Conservation (phyloP, 2,888 invertebrate genomes). For the Lasioglossum marginatum region DNA sequence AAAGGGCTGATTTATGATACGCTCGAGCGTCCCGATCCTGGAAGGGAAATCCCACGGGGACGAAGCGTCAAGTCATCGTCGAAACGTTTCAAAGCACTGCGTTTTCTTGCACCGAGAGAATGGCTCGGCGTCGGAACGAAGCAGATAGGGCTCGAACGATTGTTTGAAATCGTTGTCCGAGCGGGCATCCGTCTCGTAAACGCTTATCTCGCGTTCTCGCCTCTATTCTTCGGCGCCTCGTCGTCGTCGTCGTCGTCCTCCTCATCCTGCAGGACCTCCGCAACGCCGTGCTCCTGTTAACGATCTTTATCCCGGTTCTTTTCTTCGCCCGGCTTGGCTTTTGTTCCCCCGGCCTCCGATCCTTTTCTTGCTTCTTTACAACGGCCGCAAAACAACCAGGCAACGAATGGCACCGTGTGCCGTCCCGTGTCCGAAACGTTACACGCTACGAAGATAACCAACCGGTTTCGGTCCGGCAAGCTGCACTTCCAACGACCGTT, state of each 20-base stretch:
- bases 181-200: slow-evolving; percentile 62
- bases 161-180: slow-evolving; percentile 48
- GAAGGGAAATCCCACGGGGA: neutral
- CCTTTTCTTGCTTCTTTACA: slow-evolving; percentile 6
- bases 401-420: neutral
- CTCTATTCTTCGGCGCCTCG: slow-evolving; percentile 14
- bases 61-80: neutral
- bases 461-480: slow-evolving; percentile 11
- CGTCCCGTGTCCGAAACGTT: slow-evolving; percentile 21
- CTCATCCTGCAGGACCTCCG: slow-evolving; percentile 16
- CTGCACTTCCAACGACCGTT: slow-evolving; percentile 38
- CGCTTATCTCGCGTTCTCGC: slow-evolving; percentile 55
- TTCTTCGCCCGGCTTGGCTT: slow-evolving; percentile 21
- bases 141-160: slow-evolving; percentile 36
- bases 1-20: neutral
- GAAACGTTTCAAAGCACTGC: neutral
- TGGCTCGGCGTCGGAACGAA: slow-evolving; percentile 12
- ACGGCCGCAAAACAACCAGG: slow-evolving; percentile 7
- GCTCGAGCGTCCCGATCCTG: neutral
- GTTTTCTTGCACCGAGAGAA: slow-evolving; percentile 1
- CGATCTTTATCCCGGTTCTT: slow-evolving; percentile 40
- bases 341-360: slow-evolving; percentile 13
- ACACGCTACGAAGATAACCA: slow-evolving; percentile 37
- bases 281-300: slow-evolving; percentile 25
- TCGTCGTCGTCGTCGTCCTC: neutral